Percentiles rank a stretch among this genome's conserved stretches.
Evolutionary conservation across 2,888 invertebrate genomes (phyloP).

Genomic region (Calameuta filiformis): DNA sequence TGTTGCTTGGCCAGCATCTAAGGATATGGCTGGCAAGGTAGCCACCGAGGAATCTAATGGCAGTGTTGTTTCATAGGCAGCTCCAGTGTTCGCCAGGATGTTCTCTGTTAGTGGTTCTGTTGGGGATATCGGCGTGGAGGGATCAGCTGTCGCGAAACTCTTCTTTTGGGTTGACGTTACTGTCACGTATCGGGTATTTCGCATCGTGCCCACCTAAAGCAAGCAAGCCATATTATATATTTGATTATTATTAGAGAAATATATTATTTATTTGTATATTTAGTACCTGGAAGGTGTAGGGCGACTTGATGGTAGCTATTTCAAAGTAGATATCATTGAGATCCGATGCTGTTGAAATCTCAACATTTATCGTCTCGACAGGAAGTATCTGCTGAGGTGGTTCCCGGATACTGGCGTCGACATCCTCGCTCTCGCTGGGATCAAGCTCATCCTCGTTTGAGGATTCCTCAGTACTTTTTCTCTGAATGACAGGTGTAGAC

Average conservation of each 20-base stretch:
- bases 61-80: conserved; percentile 77
- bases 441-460: conserved; percentile 72
- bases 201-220: conserved; percentile 84
- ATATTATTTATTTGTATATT: conserved; percentile 1
- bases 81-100: conserved; percentile 81
- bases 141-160: conserved; percentile 73
- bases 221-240: neutral
- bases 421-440: conserved; percentile 74
- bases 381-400: conserved; percentile 68
- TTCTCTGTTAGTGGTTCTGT: conserved; percentile 89
- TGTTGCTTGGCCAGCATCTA: conserved; percentile 82
- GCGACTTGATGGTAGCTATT: conserved; percentile 90
- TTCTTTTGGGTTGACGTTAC: conserved; percentile 89
- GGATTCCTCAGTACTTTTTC: conserved; percentile 47
- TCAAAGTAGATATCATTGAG: conserved; percentile 88
- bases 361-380: conserved; percentile 86
- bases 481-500: conserved; percentile 34
- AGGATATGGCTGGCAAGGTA: conserved; percentile 82
- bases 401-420: conserved; percentile 55
- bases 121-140: conserved; percentile 71
- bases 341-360: conserved; percentile 88
- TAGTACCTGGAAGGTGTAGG: conserved; percentile 87
- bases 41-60: conserved; percentile 82
- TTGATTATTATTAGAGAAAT: neutral
- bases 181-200: conserved; percentile 88